These are phyloP conservation scores for Acanthurus leucopareius DNA, from an alignment of 2,797 vertebrate genomes.

Conservation along the genomic window DNA sequence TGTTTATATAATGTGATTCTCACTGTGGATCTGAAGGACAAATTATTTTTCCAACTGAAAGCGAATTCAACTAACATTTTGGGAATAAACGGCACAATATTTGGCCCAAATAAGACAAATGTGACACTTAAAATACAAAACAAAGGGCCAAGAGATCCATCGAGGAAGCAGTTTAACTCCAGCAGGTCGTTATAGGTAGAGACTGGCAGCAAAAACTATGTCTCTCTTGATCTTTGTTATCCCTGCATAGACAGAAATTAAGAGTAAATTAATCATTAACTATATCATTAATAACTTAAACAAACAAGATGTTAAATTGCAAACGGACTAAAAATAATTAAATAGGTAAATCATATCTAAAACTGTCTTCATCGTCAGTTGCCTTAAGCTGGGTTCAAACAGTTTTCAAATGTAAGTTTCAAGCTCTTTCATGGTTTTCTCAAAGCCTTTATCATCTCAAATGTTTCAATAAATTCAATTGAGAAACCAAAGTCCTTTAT, in stretches of 20 bases:
- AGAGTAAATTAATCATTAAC: not conserved
- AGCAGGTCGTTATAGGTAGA: constrained; percentile 93
- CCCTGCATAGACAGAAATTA: constrained; percentile 80
- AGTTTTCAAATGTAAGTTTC: too few relatives aligned
- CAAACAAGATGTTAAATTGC: not conserved
- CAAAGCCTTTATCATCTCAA: too few relatives aligned
- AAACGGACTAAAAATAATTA: not conserved
- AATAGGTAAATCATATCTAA: too few relatives aligned
- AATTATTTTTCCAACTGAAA: constrained; percentile 3
- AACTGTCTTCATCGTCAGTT: too few relatives aligned
- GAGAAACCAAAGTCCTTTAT: too few relatives aligned
- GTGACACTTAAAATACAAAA: too few relatives aligned
- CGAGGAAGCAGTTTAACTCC: too few relatives aligned
- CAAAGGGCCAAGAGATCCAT: too few relatives aligned
- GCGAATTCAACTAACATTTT: not conserved
- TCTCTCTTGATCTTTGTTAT: constrained; percentile 99
- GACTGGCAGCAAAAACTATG: constrained; percentile 98
- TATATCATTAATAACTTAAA: not conserved
- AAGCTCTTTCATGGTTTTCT: too few relatives aligned
- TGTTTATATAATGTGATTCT: not conserved
- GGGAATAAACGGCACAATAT: not conserved
- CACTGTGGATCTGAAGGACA: not conserved
- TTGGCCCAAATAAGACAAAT: too few relatives aligned
- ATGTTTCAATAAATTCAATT: too few relatives aligned
- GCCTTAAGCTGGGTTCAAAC: too few relatives aligned